Evolutionary conservation across 2,113 vertebrate genomes (phyloP).

Genomic region (Onychostoma macrolepis): DNA sequence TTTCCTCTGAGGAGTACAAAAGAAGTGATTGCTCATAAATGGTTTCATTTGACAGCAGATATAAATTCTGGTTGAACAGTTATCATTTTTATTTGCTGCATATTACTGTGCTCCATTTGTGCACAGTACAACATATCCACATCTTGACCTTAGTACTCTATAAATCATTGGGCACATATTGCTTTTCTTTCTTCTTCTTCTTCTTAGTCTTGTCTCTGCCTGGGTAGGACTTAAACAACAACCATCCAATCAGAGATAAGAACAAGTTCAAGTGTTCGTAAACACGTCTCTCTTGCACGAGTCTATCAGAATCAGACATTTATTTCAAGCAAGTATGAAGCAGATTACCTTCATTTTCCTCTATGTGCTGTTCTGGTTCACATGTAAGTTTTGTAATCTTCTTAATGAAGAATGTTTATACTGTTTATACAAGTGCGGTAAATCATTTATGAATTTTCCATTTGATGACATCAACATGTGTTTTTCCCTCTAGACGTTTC

Average conservation of each 20-base stretch:
- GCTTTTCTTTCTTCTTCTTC: no score
- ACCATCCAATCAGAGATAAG: not conserved
- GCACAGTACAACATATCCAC: no score
- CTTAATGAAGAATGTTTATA: not conserved
- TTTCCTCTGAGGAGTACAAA: no score
- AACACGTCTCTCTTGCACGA: not conserved
- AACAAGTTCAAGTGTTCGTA: not conserved
- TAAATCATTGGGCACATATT: no score
- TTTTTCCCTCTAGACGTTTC: constrained; percentile 9
- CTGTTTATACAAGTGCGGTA: not conserved
- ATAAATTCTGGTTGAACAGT: no score
- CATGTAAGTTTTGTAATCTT: constrained; percentile 40
- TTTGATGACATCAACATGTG: not conserved
- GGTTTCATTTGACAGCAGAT: no score
- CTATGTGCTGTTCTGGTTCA: constrained; percentile 6
- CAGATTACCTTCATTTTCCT: constrained; percentile 1
- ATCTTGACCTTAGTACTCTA: no score
- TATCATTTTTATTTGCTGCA: no score
- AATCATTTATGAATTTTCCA: not conserved
- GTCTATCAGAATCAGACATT: not conserved
- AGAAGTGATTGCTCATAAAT: no score
- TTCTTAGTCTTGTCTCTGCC: not conserved
- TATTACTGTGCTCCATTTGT: no score
- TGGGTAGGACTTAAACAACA: not conserved
- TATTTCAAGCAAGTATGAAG: constrained; percentile 12